These are phyloP conservation scores for Kuschelorhynchus macadamiae DNA, from an alignment of 2,888 invertebrate species.

Conservation along the genomic window DNA sequence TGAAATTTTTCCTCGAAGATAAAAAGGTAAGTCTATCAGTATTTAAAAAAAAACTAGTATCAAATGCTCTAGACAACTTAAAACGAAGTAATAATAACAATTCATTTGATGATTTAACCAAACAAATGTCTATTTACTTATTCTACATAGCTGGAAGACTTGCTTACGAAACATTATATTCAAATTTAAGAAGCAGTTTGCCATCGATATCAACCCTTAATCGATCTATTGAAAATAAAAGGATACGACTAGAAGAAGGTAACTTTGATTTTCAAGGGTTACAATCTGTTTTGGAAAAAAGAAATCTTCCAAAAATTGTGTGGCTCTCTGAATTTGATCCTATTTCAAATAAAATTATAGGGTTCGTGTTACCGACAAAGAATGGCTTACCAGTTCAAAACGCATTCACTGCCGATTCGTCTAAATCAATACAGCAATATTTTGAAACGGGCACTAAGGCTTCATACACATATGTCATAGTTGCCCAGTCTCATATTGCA, in stretches of 20 bases:
- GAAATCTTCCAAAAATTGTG: no score
- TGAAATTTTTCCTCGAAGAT: background rate
- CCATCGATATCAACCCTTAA: slow-evolving; percentile 6
- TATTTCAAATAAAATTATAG: slow-evolving; percentile 15
- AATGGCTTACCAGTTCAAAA: slow-evolving; percentile 1
- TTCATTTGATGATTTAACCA: slow-evolving; percentile 17
- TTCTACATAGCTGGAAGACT: slow-evolving; percentile 18
- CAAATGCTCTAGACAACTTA: background rate
- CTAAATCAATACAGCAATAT: slow-evolving; percentile 2
- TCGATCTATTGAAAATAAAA: background rate
- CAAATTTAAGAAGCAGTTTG: slow-evolving; percentile 12
- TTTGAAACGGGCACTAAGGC: slow-evolving; percentile 12
- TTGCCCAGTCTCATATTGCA: slow-evolving; percentile 7
- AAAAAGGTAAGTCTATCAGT: background rate
- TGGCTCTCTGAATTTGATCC: no score
- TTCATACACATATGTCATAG: slow-evolving; percentile 2
- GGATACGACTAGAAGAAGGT: background rate
- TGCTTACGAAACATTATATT: slow-evolving; percentile 23
- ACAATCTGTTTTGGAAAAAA: slow-evolving; percentile 10
- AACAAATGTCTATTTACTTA: slow-evolving; percentile 13
- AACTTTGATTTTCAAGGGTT: slow-evolving; percentile 25
- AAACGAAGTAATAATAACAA: slow-evolving; percentile 7
- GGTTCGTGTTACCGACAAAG: slow-evolving; percentile 10
- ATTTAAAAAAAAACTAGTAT: background rate
- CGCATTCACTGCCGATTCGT: background rate